Conservation (phyloP, 2,888 invertebrate species). For the Camponotus fellah region DNA sequence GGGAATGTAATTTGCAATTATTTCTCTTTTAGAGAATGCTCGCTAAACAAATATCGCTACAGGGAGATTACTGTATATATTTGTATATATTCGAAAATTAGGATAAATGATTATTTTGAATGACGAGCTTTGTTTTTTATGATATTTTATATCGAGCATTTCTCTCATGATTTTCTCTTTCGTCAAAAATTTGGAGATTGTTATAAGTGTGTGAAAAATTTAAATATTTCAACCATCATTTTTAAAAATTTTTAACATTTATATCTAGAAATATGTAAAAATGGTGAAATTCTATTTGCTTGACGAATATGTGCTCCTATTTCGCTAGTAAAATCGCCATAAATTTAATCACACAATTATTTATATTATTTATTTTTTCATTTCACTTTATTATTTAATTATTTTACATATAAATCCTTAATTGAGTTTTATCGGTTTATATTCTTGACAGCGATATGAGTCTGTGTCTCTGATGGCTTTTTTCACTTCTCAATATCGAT, state of each 20-base stretch:
- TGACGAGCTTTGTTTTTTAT: neutral
- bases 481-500: constrained; percentile 22
- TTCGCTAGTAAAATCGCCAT: neutral
- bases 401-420: neutral
- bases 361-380: neutral
- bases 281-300: constrained; percentile 14
- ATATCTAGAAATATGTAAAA: constrained; percentile 2
- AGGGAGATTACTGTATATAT: neutral
- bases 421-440: constrained; percentile 9
- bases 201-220: neutral
- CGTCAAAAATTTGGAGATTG: neutral
- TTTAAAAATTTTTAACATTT: constrained; percentile 1
- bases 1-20: neutral
- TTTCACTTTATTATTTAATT: too few species aligned
- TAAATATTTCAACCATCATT: neutral
- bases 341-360: constrained; percentile 15
- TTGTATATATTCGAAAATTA: neutral
- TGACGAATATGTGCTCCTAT: neutral
- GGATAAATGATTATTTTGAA: neutral
- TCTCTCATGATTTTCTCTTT: neutral
- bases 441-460: neutral
- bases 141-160: neutral
- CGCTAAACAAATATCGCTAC: neutral
- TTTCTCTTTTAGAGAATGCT: constrained; percentile 2
- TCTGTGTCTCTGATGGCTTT: neutral